Conservation (phyloP, 2,113 vertebrate species). For the Callorhinus ursinus region DNA sequence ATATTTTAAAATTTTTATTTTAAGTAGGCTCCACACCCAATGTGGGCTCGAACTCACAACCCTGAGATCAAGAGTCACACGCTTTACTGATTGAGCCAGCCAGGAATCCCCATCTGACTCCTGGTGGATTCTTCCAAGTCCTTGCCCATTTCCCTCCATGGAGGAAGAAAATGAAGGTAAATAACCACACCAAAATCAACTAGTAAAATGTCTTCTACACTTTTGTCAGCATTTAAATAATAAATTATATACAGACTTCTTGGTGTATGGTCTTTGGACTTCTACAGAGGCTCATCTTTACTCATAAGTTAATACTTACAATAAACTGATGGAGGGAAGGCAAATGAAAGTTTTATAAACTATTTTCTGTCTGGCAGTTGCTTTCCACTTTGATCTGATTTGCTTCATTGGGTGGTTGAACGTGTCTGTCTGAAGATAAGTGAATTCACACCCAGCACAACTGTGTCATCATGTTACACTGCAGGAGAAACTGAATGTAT, state of each 20-base stretch:
- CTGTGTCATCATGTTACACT: neutral
- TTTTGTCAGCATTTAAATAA: neutral
- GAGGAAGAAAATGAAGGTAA: neutral
- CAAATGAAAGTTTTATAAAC: neutral
- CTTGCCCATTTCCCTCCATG: neutral
- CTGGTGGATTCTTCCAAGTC: neutral
- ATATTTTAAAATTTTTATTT: too few species aligned
- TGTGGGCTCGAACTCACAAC: neutral
- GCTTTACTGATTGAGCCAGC: neutral
- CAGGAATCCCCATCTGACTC: neutral
- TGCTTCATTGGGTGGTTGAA: neutral
- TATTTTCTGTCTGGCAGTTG: neutral
- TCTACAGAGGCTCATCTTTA: neutral
- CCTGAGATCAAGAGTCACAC: neutral
- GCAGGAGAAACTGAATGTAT: neutral
- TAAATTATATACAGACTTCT: neutral
- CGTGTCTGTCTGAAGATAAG: neutral
- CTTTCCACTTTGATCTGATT: slow-evolving; percentile 18
- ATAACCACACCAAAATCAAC: neutral
- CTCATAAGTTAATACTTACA: neutral
- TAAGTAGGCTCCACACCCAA: neutral
- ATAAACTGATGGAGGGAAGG: neutral
- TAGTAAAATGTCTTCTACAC: neutral
- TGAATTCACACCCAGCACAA: neutral
- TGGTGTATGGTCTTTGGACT: neutral